Base-by-base conservation (phyloP, 2,888 invertebrate species). In the Copidosoma aretas region DNA sequence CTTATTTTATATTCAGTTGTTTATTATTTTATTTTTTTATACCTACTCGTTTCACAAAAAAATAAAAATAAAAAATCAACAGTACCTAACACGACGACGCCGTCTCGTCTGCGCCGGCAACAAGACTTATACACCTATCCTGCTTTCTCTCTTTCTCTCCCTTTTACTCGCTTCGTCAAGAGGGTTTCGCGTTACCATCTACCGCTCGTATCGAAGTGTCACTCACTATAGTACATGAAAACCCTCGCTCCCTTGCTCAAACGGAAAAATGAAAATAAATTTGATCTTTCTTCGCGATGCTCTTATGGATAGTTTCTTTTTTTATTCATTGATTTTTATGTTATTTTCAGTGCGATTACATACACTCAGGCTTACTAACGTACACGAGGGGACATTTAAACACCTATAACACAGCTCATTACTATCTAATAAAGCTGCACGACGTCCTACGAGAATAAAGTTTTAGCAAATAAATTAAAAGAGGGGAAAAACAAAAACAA, bases 331-430 rank as follows among this genome's bases (percentile, higher is more conserved):
- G 19, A 54, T 57, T 67, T 60, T 60, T 67, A 61, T 63, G 58
- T 71, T 57, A 73, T 71, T 74, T 68, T 70, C 1, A 15, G 15
- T 14, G 43, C 43, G 43, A 12, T 17, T 3, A 46, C 43, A 14
- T 12, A 17, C 12, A 14, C 43, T 15, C 15, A 46, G 12, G 4
- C 15, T 46, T 12, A 8, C 14, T 4, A 12, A 17, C 61, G 71
- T 58, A 73, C 66, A 71, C 65, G 64, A 65, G 43, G 17, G 70
- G 73, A 78, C 72, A 78, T 75, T 77, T 76, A 76, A 73, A 77
- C 74, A 76, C 73, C 75, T 76, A n/a, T n/a, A 75, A 76, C 71
- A 76, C 74, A 78, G 74, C 73, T 75, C 74, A 76, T 77, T 60
- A 65, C 70, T 54, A 73, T 75, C 75, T 75, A 76, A 76, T 71